Conservation (phyloP, 2,888 invertebrate species). For the Prosapia bicincta region DNA sequence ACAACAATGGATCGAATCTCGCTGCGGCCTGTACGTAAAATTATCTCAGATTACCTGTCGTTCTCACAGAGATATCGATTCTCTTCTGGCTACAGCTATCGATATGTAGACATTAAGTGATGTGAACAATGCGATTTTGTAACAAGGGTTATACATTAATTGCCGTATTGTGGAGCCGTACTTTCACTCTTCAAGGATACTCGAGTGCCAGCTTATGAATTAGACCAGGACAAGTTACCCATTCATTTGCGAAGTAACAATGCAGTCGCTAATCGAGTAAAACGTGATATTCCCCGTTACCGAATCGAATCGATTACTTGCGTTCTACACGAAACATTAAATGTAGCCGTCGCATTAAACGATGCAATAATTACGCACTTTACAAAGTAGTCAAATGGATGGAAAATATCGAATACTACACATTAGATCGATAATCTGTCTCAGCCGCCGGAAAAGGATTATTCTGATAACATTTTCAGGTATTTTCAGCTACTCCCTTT, state of each 20-base stretch:
- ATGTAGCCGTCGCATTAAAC: no score
- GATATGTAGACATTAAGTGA: slow-evolving; percentile 2
- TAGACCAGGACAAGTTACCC: neutral
- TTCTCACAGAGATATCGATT: slow-evolving; percentile 2
- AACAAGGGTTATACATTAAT: neutral
- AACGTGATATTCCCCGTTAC: neutral
- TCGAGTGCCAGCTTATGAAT: neutral
- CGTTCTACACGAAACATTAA: neutral
- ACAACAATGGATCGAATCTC: neutral
- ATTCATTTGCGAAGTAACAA: neutral
- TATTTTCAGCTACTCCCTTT: no score
- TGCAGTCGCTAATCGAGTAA: neutral
- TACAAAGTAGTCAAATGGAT: no score
- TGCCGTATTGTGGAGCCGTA: neutral
- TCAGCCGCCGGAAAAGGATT: no score
- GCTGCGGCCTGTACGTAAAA: neutral
- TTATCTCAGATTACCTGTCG: neutral
- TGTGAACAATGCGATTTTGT: neutral
- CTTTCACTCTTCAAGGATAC: neutral
- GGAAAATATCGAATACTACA: no score
- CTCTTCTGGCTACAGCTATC: neutral
- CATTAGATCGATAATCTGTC: no score
- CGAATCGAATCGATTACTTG: neutral
- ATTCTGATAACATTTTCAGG: no score
- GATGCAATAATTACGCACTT: no score